Evolutionary conservation across 2,888 invertebrate genomes (phyloP).

Genomic region (Meloe dianella): DNA sequence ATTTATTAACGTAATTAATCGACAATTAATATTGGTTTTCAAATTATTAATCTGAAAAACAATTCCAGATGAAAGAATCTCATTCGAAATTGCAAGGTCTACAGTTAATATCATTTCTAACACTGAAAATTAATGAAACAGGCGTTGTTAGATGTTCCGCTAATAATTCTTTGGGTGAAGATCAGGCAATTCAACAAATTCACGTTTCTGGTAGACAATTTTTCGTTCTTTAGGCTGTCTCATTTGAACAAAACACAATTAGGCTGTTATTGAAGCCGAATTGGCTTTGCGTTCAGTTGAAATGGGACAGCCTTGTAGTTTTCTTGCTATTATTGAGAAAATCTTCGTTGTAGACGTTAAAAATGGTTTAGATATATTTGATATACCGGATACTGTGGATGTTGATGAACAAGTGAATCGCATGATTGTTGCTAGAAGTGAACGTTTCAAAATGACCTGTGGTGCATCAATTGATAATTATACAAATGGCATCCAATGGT

Average conservation of each 20-base stretch:
- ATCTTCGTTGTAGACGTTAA: constrained; percentile 56
- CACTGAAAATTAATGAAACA: constrained; percentile 56
- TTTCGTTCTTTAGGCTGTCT: no score
- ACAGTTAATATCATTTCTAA: constrained; percentile 51
- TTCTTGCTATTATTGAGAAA: background rate
- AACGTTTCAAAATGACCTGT: constrained; percentile 65
- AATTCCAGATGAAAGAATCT: constrained; percentile 32
- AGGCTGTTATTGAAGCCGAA: no score
- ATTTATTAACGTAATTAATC: constrained; percentile 45
- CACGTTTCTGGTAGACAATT: constrained; percentile 42
- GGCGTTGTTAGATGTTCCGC: constrained; percentile 61
- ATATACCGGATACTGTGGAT: constrained; percentile 56
- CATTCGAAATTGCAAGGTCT: constrained; percentile 32
- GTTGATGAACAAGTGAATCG: constrained; percentile 35
- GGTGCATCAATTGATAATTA: constrained; percentile 65
- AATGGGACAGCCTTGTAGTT: background rate
- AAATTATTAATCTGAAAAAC: constrained; percentile 7
- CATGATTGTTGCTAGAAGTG: constrained; percentile 61
- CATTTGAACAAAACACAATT: no score
- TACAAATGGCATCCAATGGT: constrained; percentile 63
- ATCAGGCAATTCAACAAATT: constrained; percentile 36
- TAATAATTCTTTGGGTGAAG: constrained; percentile 55
- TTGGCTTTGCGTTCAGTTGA: no score
- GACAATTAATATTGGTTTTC: background rate
- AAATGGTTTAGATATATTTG: constrained; percentile 60